Base-by-base conservation (phyloP, 2,888 invertebrate genomes). In the Silvanus unidentatus region DNA sequence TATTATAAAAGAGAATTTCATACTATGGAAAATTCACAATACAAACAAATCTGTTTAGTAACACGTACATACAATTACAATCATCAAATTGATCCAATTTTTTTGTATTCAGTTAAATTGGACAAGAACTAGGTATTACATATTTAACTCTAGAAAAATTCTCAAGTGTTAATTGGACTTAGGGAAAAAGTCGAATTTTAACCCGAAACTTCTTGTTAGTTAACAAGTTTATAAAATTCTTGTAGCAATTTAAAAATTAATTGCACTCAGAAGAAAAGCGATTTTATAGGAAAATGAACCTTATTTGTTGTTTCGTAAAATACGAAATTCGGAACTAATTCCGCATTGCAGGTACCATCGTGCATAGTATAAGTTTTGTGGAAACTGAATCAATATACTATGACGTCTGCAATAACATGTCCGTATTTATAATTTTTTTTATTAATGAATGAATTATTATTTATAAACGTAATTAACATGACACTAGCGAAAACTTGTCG, bases 261-360 rank as follows among this genome's bases (percentile, higher is more conserved):
- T 22, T 22, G 22, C 8, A 22, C 22, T 22, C 22, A 22, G 4
- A 22, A 22, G 22, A 5, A 12, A 12, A 32, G 13, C 3, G 4
- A 15, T 37, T 13, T 37, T 37, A 37, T 11, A 37, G 37, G 37
- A 37, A 37, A 15, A 4, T 37, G 37, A 37, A 16, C 16, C 37
- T 37, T 37, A 37, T 37, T 37, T 37, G 16, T 37, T 32, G 32
- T 32, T 32, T 15, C 37, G 37, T n/a, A 37, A 37, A 37, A 37
- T 16, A 16, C 37, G 15, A 37, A 37, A 15, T 37, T 37, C 37
- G 37, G 14, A 37, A 16, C 10, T 37, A n/a, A 37, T 15, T 45
- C 50, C 50, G 50, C 50, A 50, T 50, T 50, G 50, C 50, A 50
- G 50, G 47, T 50, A 50, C 35, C 35, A 34, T 41, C 44, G 43